Conservation (phyloP, 2,888 invertebrate species). For the Neuroscelio doddi region DNA sequence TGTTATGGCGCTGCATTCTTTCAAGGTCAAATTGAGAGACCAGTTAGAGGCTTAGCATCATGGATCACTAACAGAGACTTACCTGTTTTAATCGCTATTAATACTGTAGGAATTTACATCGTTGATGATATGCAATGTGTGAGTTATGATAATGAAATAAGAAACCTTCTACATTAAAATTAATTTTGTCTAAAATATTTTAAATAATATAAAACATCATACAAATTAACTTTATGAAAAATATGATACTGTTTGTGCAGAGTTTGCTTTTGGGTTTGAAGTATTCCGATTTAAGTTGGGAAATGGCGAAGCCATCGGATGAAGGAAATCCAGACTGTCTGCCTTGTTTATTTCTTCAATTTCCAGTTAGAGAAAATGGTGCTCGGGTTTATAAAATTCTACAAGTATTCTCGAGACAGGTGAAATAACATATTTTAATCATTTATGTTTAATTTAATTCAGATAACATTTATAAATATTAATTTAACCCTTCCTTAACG, state of each 20-base stretch:
- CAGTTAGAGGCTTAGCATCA: conserved; percentile 87
- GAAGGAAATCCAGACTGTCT: conserved; percentile 89
- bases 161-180: too few species aligned
- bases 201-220: not conserved
- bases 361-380: conserved; percentile 85
- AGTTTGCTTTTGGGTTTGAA: conserved; percentile 87
- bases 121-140: conserved; percentile 90
- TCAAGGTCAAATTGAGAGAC: conserved; percentile 95
- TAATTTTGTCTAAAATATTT: too few species aligned
- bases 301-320: conserved; percentile 89
- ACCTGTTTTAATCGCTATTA: conserved; percentile 91
- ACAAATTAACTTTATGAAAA: too few species aligned
- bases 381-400: conserved; percentile 86
- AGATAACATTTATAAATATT: not conserved
- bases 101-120: conserved; percentile 87
- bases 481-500: not conserved
- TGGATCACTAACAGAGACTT: conserved; percentile 90
- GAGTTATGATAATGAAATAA: too few species aligned
- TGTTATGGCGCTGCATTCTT: conserved; percentile 96
- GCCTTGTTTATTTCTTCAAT: conserved; percentile 94
- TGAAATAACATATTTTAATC: too few species aligned
- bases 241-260: conserved; percentile 73
- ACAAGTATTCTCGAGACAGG: conserved; percentile 80
- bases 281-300: conserved; percentile 94
- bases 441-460: conserved; percentile 1